Conservation (phyloP, 2,888 invertebrate species). For the Netelia melanura region DNA sequence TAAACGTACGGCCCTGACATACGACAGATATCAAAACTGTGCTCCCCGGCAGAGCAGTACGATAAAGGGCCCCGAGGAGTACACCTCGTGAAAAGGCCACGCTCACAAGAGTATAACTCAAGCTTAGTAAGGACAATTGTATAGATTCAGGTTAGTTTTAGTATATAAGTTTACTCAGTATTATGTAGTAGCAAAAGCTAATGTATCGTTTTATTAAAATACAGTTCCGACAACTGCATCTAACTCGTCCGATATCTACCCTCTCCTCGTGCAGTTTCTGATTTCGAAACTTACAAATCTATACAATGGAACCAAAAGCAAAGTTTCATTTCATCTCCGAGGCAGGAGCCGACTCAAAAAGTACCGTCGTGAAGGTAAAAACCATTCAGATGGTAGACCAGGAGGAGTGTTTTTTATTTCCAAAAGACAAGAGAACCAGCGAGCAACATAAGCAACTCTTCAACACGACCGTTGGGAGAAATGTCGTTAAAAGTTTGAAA, state of each 20-base stretch:
- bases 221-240: too few relatives aligned
- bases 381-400: conserved; percentile 70
- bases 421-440: conserved; percentile 57
- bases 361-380: conserved; percentile 67
- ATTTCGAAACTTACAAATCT: conserved; percentile 66
- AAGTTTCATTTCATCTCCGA: conserved; percentile 65
- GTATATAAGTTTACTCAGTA: too few relatives aligned
- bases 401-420: conserved; percentile 64
- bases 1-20: too few relatives aligned
- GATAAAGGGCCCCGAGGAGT: too few relatives aligned
- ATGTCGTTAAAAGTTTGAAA: conserved; percentile 69
- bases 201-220: not conserved
- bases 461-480: conserved; percentile 58
- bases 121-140: too few relatives aligned
- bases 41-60: too few relatives aligned
- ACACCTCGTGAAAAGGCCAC: too few relatives aligned
- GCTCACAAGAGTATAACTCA: too few relatives aligned
- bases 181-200: too few relatives aligned
- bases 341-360: conserved; percentile 44
- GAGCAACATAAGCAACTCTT: conserved; percentile 67
- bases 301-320: conserved; percentile 62
- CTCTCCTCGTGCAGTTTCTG: not conserved
- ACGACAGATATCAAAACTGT: too few relatives aligned
- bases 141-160: too few relatives aligned
- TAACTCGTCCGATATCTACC: too few relatives aligned